Percentiles rank a stretch among this genome's conserved stretches.
These are phyloP conservation scores for Drosophila quinaria DNA, from an alignment of 2,888 invertebrate species.

Conservation along the genomic window DNA sequence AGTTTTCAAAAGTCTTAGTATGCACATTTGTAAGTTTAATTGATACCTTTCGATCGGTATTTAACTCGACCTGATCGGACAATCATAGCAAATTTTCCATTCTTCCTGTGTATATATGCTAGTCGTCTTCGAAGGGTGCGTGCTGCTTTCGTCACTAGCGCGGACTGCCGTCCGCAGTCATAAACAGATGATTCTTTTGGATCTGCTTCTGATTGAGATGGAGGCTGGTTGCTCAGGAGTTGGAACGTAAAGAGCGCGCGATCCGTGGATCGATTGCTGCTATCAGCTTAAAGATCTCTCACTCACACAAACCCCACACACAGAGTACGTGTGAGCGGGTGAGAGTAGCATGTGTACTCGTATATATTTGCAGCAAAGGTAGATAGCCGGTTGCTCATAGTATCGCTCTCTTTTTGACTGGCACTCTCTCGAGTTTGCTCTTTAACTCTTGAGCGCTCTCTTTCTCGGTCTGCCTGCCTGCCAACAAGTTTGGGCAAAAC, in stretches of 20 bases:
- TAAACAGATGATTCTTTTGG: neutral
- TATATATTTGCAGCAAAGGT: constrained; percentile 39
- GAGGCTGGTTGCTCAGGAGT: neutral
- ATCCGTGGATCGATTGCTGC: constrained; percentile 24
- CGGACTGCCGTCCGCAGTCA: no score
- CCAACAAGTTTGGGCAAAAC: constrained; percentile 51
- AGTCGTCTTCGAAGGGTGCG: no score
- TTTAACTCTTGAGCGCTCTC: constrained; percentile 15
- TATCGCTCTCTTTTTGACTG: neutral
- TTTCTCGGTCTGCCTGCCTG: constrained; percentile 8
- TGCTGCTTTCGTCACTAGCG: no score
- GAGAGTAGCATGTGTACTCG: constrained; percentile 35
- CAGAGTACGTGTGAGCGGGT: neutral
- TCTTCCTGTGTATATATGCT: no score
- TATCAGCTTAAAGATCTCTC: constrained; percentile 52
- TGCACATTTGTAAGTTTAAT: no score
- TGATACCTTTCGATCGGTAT: no score
- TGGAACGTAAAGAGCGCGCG: constrained; percentile 18
- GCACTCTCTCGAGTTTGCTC: neutral
- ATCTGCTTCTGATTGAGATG: constrained; percentile 7
- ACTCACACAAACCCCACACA: constrained; percentile 6
- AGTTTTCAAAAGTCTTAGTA: no score
- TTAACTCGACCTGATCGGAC: no score
- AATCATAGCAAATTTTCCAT: no score
- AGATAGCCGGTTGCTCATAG: constrained; percentile 25